Evolutionary conservation across 2,797 vertebrate species (phyloP).

Genomic region (Danio jaintianensis): DNA sequence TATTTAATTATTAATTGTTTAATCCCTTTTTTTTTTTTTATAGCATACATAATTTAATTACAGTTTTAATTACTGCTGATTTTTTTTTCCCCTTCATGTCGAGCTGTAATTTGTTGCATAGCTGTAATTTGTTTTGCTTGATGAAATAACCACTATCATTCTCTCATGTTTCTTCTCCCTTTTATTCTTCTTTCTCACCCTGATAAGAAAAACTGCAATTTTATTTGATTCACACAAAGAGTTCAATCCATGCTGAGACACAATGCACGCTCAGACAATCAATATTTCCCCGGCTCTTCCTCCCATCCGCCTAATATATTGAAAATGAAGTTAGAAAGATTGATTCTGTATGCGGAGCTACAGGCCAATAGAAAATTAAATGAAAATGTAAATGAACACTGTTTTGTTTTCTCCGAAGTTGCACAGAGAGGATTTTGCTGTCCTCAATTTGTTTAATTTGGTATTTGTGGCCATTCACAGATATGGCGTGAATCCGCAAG

Average conservation of each 20-base stretch:
- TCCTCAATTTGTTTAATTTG: constrained; percentile 76
- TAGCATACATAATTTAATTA: too few relatives aligned
- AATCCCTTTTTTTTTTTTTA: too few relatives aligned
- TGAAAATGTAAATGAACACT: constrained; percentile 83
- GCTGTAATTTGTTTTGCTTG: constrained; percentile 66
- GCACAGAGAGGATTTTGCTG: constrained; percentile 68
- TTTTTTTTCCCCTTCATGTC: background rate
- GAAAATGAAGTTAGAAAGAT: constrained; percentile 84
- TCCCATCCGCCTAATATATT: constrained; percentile 78
- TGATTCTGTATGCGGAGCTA: constrained; percentile 79
- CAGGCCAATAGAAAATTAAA: constrained; percentile 81
- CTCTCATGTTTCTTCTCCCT: constrained; percentile 54
- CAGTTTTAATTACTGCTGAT: background rate
- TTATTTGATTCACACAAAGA: constrained; percentile 78
- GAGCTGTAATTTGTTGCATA: constrained; percentile 32
- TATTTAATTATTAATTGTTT: too few relatives aligned
- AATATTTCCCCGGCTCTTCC: constrained; percentile 72
- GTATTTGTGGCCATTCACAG: constrained; percentile 63
- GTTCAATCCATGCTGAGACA: constrained; percentile 75
- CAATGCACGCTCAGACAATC: constrained; percentile 79
- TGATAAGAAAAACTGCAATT: constrained; percentile 76
- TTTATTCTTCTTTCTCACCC: constrained; percentile 59
- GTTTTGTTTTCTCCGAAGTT: constrained; percentile 73
- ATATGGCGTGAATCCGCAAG: constrained; percentile 32
- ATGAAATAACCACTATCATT: constrained; percentile 73